A percentile compares a stretch with the other conserved stretches of the same genome.
phyloP scores from a whole-genome alignment of 1,140 invertebrate genomes.

The Bombus affinis region DNA sequence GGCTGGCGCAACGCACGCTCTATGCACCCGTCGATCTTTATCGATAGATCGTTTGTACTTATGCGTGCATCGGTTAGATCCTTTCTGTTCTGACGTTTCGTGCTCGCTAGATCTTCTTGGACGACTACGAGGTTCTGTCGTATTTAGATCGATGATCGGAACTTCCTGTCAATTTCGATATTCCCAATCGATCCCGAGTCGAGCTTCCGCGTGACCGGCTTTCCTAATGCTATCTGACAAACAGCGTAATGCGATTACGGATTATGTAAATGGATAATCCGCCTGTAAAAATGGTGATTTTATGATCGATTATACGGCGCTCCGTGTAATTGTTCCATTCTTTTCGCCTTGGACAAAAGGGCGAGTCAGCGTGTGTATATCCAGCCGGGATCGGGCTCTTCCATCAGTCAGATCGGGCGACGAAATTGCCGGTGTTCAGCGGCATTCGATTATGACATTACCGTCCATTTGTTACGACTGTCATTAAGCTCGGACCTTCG shows the following conservation, averaged over 20 bases:
- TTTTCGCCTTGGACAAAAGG: not conserved
- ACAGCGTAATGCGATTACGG: constrained; percentile 1
- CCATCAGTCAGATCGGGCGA: constrained; percentile 49
- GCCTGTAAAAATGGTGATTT: not conserved
- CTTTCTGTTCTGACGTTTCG: constrained; percentile 14
- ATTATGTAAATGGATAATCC: not conserved
- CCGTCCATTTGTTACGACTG: constrained; percentile 65
- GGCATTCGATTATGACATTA: constrained; percentile 65
- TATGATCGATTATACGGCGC: too few relatives aligned
- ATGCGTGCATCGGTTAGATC: constrained; percentile 10
- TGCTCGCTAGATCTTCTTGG: not conserved
- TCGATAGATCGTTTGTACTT: constrained; percentile 60
- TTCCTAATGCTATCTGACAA: constrained; percentile 13
- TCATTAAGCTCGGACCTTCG: constrained; percentile 63
- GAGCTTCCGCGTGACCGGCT: not conserved
- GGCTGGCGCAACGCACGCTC: constrained; percentile 32
- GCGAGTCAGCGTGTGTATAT: not conserved
- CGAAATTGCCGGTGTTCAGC: constrained; percentile 55
- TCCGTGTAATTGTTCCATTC: not conserved
- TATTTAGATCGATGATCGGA: constrained; percentile 13
- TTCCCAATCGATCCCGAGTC: not conserved
- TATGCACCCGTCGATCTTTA: constrained; percentile 66
- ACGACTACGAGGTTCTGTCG: not conserved
- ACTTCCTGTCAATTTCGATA: constrained; percentile 20
- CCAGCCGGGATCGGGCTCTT: not conserved